Evolutionary conservation across 2,888 invertebrate species (phyloP), one percentile per base, ranked within the genome.

Genomic region (Drosophila peninsularis): DNA sequence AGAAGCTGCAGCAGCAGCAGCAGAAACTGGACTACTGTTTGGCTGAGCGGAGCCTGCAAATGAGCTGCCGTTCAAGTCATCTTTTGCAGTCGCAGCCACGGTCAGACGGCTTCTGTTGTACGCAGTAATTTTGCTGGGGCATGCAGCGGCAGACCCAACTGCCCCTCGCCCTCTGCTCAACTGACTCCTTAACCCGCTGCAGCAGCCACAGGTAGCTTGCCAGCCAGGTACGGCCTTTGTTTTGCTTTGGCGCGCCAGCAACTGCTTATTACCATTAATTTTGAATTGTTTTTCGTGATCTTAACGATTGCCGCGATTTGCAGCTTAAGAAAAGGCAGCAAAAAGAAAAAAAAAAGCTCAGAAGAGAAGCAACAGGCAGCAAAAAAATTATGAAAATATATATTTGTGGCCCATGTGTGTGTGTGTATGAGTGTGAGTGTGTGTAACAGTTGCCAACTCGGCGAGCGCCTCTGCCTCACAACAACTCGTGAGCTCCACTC

Each of bases 251-350:
- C 78, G 78, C 78, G 75, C 75, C 78, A 73, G 83, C 85, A 91
- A 91, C 92, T 91, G 91, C 91, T 91, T 91, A 91, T 91, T 91
- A 91, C 90, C 92, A 92, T 91, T 91, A 92, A 91, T 91, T 91
- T 91, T 90, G 91, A 91, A 90, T 91, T 91, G 90, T 91, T 91
- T 90, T 91, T 91, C 92, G 91, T 91, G 91, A 92, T 91, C 91
- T 90, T 91, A 91, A 91, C 92, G 92, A 91, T 92, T 90, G 90
- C 90, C 85, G 88, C 86, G 88, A 90, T 90, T 90, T 86, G 88
- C 90, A 90, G 90, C 88, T 80, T 83, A 78, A 78, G 77, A 71
- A 78, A 75, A 68, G 72, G 44, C 57, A 70, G 70, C 75, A 64
- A 62, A 64, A 62, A 63, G 55, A 52, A 62, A 47, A 61, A 41